phyloP scores from a whole-genome alignment of 2,113 vertebrate species.

The Apodemus sylvaticus region DNA sequence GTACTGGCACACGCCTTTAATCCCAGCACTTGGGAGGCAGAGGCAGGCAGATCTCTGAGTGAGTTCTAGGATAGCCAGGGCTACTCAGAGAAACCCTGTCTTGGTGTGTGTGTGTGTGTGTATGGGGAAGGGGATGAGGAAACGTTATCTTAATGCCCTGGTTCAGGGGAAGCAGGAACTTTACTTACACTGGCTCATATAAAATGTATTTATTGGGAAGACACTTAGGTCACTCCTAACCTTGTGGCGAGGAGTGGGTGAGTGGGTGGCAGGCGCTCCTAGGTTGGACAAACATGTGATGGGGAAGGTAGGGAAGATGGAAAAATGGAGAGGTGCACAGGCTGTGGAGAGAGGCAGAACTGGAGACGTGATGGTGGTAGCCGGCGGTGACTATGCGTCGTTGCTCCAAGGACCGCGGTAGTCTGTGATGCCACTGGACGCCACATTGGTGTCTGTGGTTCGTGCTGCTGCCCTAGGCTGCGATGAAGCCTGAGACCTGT shows the following conservation, averaged over 20 bases:
- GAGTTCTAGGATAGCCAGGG: not conserved
- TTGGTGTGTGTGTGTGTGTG: too few species aligned
- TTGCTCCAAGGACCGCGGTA: not conserved
- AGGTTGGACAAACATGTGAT: not conserved
- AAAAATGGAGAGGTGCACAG: not conserved
- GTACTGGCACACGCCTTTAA: too few species aligned
- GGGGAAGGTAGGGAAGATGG: not conserved
- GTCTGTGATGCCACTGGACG: not conserved
- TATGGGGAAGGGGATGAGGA: too few species aligned
- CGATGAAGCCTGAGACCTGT: not conserved
- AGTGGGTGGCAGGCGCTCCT: not conserved
- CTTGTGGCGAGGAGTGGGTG: not conserved
- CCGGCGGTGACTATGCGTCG: too few species aligned
- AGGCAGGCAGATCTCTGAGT: not conserved
- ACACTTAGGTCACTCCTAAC: not conserved
- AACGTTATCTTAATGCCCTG: not conserved
- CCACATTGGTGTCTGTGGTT: not conserved
- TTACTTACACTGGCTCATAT: not conserved
- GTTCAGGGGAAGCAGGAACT: not conserved
- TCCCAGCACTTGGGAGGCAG: too few species aligned
- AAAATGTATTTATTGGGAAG: not conserved
- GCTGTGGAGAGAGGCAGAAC: not conserved
- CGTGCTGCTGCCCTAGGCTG: not conserved
- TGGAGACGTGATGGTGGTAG: not conserved
- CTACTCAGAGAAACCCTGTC: not conserved